phyloP scores from a whole-genome alignment of 1,140 invertebrate genomes.

The Phortica variegata region DNA sequence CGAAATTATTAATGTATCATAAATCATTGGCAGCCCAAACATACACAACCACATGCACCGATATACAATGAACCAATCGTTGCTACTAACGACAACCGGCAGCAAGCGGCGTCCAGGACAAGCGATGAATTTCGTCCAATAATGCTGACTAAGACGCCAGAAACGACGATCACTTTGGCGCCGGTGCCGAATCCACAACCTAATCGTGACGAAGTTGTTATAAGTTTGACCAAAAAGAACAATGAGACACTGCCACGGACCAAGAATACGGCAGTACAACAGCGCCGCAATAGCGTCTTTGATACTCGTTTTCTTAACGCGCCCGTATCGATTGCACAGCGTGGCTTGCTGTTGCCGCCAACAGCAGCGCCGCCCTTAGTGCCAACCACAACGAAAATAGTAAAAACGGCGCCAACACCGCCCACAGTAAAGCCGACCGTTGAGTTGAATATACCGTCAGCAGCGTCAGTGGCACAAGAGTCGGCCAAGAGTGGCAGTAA shows the following conservation, averaged over 20 bases:
- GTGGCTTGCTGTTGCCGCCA: slow-evolving; percentile 33
- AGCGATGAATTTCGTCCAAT: slow-evolving; percentile 32
- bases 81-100: slow-evolving; percentile 4
- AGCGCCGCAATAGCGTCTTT: slow-evolving; percentile 34
- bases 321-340: slow-evolving; percentile 41
- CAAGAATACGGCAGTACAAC: slow-evolving; percentile 7
- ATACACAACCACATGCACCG: slow-evolving; percentile 23
- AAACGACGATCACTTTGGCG: slow-evolving; percentile 17
- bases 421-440: not conserved
- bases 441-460: not conserved
- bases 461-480: too few relatives aligned
- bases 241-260: slow-evolving; percentile 2
- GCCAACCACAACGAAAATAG: not conserved
- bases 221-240: slow-evolving; percentile 11
- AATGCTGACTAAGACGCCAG: slow-evolving; percentile 17
- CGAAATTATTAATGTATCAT: not conserved
- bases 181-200: not conserved
- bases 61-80: too few relatives aligned
- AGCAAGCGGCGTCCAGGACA: not conserved
- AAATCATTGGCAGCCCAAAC: slow-evolving; percentile 25
- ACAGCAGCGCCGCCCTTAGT: slow-evolving; percentile 1
- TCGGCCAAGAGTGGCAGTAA: too few relatives aligned
- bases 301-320: slow-evolving; percentile 31
- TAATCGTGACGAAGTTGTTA: slow-evolving; percentile 6
- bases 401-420: not conserved